Evolutionary conservation across 2,113 vertebrate species (phyloP), one percentile per base, ranked within the genome.

Genomic region (Pseudolaguvia tuberculata): DNA sequence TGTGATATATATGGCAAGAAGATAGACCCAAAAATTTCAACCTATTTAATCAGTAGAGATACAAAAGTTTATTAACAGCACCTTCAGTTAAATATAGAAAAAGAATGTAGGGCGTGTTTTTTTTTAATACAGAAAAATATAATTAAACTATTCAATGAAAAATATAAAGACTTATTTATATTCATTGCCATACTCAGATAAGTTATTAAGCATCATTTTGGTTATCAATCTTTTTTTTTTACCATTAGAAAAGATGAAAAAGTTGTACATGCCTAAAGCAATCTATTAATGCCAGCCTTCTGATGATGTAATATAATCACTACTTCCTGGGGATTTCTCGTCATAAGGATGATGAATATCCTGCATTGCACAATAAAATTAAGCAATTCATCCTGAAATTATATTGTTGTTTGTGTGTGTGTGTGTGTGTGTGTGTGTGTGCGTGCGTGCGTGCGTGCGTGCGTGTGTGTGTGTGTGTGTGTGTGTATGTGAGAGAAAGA

Each of bases 311-410:
- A 65, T 65, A 47, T 23, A 47, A 65, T 21, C 21, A 17, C 14
- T 25, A 25, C 42, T 65, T 65, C 62, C 62, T 47, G 62, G 47
- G 21, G 39, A 47, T 47, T 65, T 65, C 39, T 47, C 8, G 21
- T 47, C 62, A 65, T 13, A 47, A 1, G 1, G 39, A 42, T 65
- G 62, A 48, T 65, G 62, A 65, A 65, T 48, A 25, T 47, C 62
- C 62, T 65, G 42, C 47, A 39, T 62, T 72, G n/a, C 62, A 18
- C 69, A 63, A 73, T 31, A 62, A 23, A 39, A 53, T 53, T 21
- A 23, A 13, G 21, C n/a, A 65, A 65, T 42, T 27, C 29, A 73
- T 0, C 27, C 27, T 48, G 56, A 25, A 25, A 58, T 14, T 58
- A 29, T 57, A 71, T 25, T 27, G 35, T 23, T 25, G 15, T 21